These are phyloP conservation scores for Eulithis prunata DNA, from an alignment of 2,888 invertebrate species.

Conservation along the genomic window DNA sequence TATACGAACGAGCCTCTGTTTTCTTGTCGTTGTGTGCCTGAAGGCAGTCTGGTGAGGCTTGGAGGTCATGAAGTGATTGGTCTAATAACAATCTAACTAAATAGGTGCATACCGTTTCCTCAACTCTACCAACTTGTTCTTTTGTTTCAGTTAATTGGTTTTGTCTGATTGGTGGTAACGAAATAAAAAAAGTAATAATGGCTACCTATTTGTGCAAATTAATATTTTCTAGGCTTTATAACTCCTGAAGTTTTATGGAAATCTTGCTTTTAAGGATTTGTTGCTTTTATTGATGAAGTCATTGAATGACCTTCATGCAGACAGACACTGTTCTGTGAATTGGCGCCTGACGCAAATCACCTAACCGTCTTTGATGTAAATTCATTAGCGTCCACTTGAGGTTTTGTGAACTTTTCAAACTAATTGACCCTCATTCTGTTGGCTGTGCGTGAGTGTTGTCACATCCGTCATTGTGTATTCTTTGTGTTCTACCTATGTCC, in stretches of 20 bases:
- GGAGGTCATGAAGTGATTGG: conserved; percentile 75
- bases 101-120: background rate
- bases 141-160: conserved; percentile 43
- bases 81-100: conserved; percentile 34
- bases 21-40: conserved; percentile 52
- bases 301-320: conserved; percentile 46
- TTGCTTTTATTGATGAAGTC: conserved; percentile 30
- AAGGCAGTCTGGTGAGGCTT: conserved; percentile 57
- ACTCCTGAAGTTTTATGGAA: conserved; percentile 31
- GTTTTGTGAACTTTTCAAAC: conserved; percentile 69
- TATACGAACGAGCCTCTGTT: conserved; percentile 70
- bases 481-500: conserved; percentile 13
- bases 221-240: conserved; percentile 20
- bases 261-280: conserved; percentile 29
- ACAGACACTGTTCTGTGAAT: conserved; percentile 46
- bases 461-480: conserved; percentile 42
- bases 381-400: conserved; percentile 70
- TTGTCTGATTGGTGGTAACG: conserved; percentile 43
- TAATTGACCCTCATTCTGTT: conserved; percentile 72
- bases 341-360: conserved; percentile 67
- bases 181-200: conserved; percentile 36
- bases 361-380: conserved; percentile 62
- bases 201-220: background rate
- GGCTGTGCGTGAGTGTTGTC: conserved; percentile 61
- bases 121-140: background rate